Conservation (phyloP, 1,140 invertebrate genomes). For the Episyrphus balteatus region DNA sequence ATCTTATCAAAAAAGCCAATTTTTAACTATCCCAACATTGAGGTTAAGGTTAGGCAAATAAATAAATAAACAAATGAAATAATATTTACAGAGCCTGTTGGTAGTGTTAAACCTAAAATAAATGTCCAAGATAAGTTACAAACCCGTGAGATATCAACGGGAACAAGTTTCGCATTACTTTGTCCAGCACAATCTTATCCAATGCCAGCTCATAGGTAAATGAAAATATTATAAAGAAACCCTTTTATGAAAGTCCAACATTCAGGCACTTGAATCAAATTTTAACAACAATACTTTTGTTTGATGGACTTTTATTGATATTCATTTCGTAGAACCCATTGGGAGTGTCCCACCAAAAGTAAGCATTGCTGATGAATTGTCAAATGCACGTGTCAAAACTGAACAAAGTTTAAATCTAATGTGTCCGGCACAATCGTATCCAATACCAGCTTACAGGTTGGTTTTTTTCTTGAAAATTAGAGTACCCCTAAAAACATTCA, state of each 20-base stretch:
- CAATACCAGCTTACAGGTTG: conserved; percentile 50
- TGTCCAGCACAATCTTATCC: conserved; percentile 59
- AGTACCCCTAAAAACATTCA: conserved; percentile 2
- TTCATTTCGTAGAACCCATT: conserved; percentile 55
- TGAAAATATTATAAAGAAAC: not conserved
- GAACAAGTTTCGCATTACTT: conserved; percentile 42
- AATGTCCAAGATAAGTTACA: conserved; percentile 42
- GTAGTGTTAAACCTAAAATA: conserved; percentile 57
- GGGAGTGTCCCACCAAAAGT: conserved; percentile 64
- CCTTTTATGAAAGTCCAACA: too few species aligned
- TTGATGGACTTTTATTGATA: not conserved
- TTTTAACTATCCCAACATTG: not conserved
- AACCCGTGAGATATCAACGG: conserved; percentile 28
- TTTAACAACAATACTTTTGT: too few species aligned
- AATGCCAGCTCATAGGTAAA: conserved; percentile 56
- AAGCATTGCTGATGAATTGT: conserved; percentile 58
- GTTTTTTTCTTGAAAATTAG: not conserved
- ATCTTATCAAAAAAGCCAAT: not conserved
- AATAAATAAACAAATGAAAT: too few species aligned
- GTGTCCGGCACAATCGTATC: conserved; percentile 55
- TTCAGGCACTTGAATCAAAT: too few species aligned
- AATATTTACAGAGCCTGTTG: conserved; percentile 51
- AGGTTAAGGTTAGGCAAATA: conserved; percentile 7
- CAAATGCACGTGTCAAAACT: conserved; percentile 41
- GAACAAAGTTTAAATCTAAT: conserved; percentile 42